A percentile compares a stretch with the other conserved stretches of the same genome.
These are phyloP conservation scores for Platycercus adscitus DNA, from an alignment of 2,113 vertebrate genomes.

Conservation along the genomic window DNA sequence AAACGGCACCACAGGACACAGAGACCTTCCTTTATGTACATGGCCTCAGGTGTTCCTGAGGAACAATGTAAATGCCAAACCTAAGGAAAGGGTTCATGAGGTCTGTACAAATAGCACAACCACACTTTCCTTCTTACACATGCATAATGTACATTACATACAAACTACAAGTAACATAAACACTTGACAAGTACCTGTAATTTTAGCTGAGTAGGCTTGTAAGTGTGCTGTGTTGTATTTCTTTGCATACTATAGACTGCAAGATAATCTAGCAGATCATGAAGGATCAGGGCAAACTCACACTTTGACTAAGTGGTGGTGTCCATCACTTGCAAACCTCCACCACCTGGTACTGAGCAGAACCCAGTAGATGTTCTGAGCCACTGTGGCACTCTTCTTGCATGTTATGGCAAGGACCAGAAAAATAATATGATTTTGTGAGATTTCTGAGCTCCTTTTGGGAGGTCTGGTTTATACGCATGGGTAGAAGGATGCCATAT, in stretches of 20 bases:
- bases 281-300: not conserved
- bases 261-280: not conserved
- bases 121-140: not conserved
- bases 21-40: not conserved
- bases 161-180: not conserved
- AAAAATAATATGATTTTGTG: not conserved
- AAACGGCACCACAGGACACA: not conserved
- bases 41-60: not conserved
- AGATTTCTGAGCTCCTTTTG: not conserved
- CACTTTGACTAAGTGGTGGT: not conserved
- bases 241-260: not conserved
- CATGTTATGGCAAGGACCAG: not conserved
- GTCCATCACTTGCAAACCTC: not conserved
- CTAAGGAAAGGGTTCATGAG: not conserved
- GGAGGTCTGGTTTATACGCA: not conserved
- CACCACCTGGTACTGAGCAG: not conserved
- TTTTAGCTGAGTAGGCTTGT: not conserved
- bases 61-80: not conserved
- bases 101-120: not conserved
- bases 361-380: not conserved
- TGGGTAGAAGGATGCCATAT: not conserved
- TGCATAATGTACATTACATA: rapidly evolving
- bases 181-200: not conserved
- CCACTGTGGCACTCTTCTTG: not conserved
- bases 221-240: not conserved